These are phyloP conservation scores for Pseudochaenichthys georgianus DNA, from an alignment of 2,797 vertebrate species.

Conservation along the genomic window DNA sequence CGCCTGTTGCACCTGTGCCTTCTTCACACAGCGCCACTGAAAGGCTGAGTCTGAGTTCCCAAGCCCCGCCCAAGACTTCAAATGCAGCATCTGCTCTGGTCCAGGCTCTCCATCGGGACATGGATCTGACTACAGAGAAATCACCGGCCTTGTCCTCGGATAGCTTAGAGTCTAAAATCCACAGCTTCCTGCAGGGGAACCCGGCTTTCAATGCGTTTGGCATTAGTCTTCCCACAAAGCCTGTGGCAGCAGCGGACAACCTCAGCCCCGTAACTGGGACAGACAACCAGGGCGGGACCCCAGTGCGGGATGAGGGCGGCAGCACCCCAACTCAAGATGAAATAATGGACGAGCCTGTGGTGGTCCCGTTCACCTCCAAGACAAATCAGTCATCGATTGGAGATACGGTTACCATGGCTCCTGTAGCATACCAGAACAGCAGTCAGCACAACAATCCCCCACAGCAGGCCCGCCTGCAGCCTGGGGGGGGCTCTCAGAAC, in stretches of 20 bases:
- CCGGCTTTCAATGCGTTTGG: conserved; percentile 90
- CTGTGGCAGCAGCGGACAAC: conserved; percentile 50
- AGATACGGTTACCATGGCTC: conserved; percentile 7
- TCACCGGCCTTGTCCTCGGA: conserved; percentile 47
- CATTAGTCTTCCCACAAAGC: conserved; percentile 84
- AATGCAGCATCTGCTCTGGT: conserved; percentile 83
- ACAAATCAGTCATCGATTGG: conserved; percentile 25
- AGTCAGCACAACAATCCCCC: conserved; percentile 46
- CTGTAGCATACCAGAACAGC: conserved; percentile 72
- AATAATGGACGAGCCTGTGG: conserved; percentile 91
- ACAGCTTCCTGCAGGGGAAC: conserved; percentile 94
- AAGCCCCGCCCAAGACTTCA: conserved; percentile 22
- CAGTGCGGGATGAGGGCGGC: conserved; percentile 94
- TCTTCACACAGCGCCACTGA: conserved; percentile 52
- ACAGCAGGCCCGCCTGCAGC: conserved; percentile 69
- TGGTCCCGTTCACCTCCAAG: conserved; percentile 68
- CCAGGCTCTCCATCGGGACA: conserved; percentile 72
- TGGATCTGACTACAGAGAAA: conserved; percentile 62
- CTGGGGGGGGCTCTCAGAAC: conserved; percentile 62
- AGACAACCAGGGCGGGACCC: conserved; percentile 94
- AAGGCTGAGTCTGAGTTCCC: conserved; percentile 71
- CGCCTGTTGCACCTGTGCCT: conserved; percentile 47
- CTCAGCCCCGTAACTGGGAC: conserved; percentile 78
- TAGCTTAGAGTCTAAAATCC: conserved; percentile 95
- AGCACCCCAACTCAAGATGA: conserved; percentile 98